Conservation (phyloP, 2,113 vertebrate species). For the Cnemophilus loriae region DNA sequence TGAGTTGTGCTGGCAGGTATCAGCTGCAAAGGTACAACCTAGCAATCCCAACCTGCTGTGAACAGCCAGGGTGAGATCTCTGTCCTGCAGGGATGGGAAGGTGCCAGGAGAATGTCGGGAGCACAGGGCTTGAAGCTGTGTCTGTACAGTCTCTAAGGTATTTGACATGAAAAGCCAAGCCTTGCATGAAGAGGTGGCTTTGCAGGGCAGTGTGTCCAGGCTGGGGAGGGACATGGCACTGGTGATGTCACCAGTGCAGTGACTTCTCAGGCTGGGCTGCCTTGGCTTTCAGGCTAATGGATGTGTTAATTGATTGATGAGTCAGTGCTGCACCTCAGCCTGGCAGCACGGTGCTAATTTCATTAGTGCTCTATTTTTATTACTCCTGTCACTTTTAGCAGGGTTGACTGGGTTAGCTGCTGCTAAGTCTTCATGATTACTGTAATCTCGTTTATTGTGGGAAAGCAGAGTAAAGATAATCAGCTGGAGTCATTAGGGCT, state of each 20-base stretch:
- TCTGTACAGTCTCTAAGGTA: fast-evolving
- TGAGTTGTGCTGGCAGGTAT: background rate
- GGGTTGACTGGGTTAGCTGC: background rate
- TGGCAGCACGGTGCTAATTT: background rate
- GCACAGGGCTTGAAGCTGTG: background rate
- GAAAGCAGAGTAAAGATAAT: background rate
- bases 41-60: fast-evolving
- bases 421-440: background rate
- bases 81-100: background rate
- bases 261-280: background rate
- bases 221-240: background rate
- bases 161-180: too few relatives aligned
- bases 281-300: background rate
- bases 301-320: background rate
- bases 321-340: background rate
- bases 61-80: fast-evolving
- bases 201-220: background rate
- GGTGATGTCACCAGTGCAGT: fast-evolving
- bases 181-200: background rate
- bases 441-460: background rate
- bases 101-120: background rate
- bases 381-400: background rate
- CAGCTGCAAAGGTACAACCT: background rate
- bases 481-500: background rate
- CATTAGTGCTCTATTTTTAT: background rate